Base-by-base conservation (phyloP, 53 echinoderm and acorn worm genomes). In the Stichopus horrens region DNA sequence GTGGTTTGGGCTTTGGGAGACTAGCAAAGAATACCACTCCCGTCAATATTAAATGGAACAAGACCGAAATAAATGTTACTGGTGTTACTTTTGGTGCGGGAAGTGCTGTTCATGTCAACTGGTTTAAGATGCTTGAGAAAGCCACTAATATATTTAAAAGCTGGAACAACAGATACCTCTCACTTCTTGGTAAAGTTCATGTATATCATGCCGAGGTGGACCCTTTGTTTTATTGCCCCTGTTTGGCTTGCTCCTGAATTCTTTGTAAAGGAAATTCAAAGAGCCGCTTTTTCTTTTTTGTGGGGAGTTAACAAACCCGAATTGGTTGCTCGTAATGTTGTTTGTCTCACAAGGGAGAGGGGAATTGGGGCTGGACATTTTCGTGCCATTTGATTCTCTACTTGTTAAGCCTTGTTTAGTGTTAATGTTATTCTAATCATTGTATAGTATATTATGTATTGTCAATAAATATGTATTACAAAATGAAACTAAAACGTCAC, bases 1-100 rank as follows among this genome's bases (percentile, higher is more conserved):
- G 75, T 0, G 88, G 88, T 0, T 13, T 87, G 7, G 75, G 54
- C 8, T 75, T 87, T 8, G 88, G 88, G 9, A 73, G 7, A 23
- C 75, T 9, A 9, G 56, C 52, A 54, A 73, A 73, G 5, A 19
- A 75, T 9, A 76, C 21, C 5, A 6, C 75, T 7, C 53, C 19
- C 4, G 9, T 52, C 11, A 8, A 67, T 5, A 86, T 86, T 86
- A 14, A 66, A 6, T 86, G 86, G 86, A 14, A 11, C 8, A 52
- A 23, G 16, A 16, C 6, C 37, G 11, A 76, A 16, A 54, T 76
- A 5, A 1, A 11, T 0, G 51, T 76, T 76, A 11, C 21, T 76
- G 77, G 4, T 13, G 37, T 76, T 76, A 37, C 23, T 76, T 76
- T 76, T 54, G 77, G 77, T 21, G 51, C 5, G 4, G 7, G 18